Percentiles rank a stretch among this genome's conserved stretches.
Evolutionary conservation across 2,888 invertebrate genomes (phyloP).

Genomic region (Dinocampus coccinellae): DNA sequence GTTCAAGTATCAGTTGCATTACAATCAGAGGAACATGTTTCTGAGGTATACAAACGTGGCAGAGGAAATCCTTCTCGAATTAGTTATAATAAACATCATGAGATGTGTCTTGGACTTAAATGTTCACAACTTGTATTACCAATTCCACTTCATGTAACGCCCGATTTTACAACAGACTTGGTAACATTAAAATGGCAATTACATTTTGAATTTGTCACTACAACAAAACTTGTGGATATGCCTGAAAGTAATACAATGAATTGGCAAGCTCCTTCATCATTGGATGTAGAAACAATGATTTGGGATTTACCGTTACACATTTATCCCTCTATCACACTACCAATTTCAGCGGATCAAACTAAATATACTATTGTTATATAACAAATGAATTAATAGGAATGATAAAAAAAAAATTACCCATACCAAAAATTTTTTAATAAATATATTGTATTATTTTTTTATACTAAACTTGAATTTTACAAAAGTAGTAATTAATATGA

Average conservation of each 20-base stretch:
- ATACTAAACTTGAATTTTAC: conserved; percentile 24
- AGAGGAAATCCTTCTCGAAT: conserved; percentile 69
- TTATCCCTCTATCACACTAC: conserved; percentile 82
- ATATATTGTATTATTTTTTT: conserved; percentile 36
- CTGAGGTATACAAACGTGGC: conserved; percentile 68
- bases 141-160: conserved; percentile 94
- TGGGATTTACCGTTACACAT: conserved; percentile 97
- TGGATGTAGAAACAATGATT: conserved; percentile 97
- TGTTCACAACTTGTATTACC: conserved; percentile 93
- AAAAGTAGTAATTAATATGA: neutral
- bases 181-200: conserved; percentile 93
- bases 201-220: conserved; percentile 97
- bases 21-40: conserved; percentile 88
- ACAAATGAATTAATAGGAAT: conserved; percentile 17
- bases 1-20: conserved; percentile 96
- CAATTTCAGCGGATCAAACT: conserved; percentile 63
- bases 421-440: conserved; percentile 16
- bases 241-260: conserved; percentile 74
- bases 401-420: conserved; percentile 3
- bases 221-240: conserved; percentile 76
- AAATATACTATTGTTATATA: conserved; percentile 63
- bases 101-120: conserved; percentile 89
- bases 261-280: conserved; percentile 87
- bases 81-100: conserved; percentile 92
- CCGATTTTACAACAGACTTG: conserved; percentile 94